phyloP scores from a whole-genome alignment of 2,888 invertebrate genomes.

The Cremastinae sp. region DNA sequence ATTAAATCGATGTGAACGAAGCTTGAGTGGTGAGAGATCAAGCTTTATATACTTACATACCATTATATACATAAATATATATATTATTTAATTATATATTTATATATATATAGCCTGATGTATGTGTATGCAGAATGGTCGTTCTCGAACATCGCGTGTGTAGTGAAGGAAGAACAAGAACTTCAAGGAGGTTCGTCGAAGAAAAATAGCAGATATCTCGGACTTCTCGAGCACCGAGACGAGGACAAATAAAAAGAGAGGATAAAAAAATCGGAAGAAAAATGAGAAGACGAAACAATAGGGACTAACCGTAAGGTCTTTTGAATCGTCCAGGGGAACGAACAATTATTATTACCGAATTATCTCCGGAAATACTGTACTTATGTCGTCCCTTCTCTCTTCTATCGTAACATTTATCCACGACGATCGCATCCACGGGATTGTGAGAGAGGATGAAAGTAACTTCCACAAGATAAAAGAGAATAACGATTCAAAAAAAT shows the following conservation, averaged over 20 bases:
- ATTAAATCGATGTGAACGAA: slow-evolving; percentile 65
- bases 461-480: slow-evolving; percentile 1
- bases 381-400: slow-evolving; percentile 9
- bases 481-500: slow-evolving; percentile 4
- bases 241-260: slow-evolving; percentile 72
- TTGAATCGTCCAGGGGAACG: slow-evolving; percentile 53
- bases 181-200: slow-evolving; percentile 67
- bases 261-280: slow-evolving; percentile 69
- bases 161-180: neutral
- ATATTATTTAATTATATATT: too few relatives aligned
- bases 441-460: slow-evolving; percentile 10
- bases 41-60: slow-evolving; percentile 72
- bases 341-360: slow-evolving; percentile 63
- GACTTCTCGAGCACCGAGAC: neutral
- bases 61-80: too few relatives aligned
- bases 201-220: slow-evolving; percentile 73
- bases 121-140: slow-evolving; percentile 73
- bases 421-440: slow-evolving; percentile 26
- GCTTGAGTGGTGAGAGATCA: slow-evolving; percentile 68
- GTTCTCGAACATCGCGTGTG: slow-evolving; percentile 68
- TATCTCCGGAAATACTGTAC: slow-evolving; percentile 50
- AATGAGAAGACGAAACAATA: slow-evolving; percentile 28
- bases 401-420: slow-evolving; percentile 19
- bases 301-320: slow-evolving; percentile 51
- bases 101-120: too few relatives aligned